Evolutionary conservation across 2,797 vertebrate species (phyloP), one percentile per base, ranked within the genome.

Genomic region (Xiphorhynchus erythropygius): DNA sequence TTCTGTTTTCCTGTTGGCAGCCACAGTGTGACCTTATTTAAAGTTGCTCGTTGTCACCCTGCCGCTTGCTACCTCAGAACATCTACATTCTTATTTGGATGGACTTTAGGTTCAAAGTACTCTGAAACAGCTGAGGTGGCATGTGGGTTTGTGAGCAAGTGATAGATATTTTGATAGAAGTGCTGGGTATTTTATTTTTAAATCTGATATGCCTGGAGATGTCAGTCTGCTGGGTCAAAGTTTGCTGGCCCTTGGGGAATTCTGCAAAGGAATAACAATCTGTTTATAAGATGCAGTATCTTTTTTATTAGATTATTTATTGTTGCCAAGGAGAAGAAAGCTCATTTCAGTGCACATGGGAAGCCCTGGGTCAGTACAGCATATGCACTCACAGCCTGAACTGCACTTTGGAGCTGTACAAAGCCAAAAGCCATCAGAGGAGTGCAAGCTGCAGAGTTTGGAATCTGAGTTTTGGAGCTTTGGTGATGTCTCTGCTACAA

Each of bases 281-380:
- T 75, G n/a, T 74, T 92, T 90, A 70, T 80, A 53, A 75, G 91
- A 42, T 3, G 12, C 41, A 64, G 16, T 42, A 42, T 77, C 53
- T 62, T 80, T 93, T 90, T 83, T 39, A 76, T 85, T 75, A 80
- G 84, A 27, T 86, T 84, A 89, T 50, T 87, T 84, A 13, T 55
- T 73, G 85, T 65, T 89, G 42, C 88, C 84, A 62, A 75, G 75
- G 64, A 87, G 78, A 73, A 87, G 50, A 37, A 35, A 39, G 39
- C 60, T 69, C 11, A 3, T 83, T 92, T 63, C 42, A 12, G 47
- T 62, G 67, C 5, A 3, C 5, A 1, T 56, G 59, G 65, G 90
- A 32, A 74, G 60, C 67, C 44, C 46, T 62, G 62, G 87, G 68
- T 85, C 64, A 87, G 9, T 21, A 13, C 27, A 84, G 63, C n/a